A percentile compares a stretch with the other conserved stretches of the same genome.
Evolutionary conservation across 2,797 vertebrate species (phyloP).

Genomic region (Gastrophryne carolinensis): DNA sequence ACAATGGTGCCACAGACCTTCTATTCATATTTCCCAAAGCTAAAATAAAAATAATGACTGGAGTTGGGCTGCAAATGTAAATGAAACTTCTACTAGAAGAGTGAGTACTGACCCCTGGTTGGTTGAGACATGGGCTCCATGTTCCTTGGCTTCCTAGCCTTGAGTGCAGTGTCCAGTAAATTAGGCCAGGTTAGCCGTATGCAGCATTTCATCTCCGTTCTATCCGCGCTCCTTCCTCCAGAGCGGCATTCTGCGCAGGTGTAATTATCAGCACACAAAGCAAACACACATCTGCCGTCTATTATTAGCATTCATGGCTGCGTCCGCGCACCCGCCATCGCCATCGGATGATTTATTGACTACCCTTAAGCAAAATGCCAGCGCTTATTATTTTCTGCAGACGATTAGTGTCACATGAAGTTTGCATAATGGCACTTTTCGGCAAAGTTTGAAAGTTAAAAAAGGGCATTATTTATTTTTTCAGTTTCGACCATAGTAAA

Average conservation of each 20-base stretch:
- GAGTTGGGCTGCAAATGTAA: too few species aligned
- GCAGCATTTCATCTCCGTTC: too few species aligned
- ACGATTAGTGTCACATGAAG: constrained; percentile 41
- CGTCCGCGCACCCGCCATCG: not conserved
- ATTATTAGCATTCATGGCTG: constrained; percentile 46
- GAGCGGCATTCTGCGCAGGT: not conserved
- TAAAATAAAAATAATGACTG: too few species aligned
- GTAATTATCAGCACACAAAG: constrained; percentile 23
- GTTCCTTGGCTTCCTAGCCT: too few species aligned
- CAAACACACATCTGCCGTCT: constrained; percentile 5
- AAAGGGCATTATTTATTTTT: constrained; percentile 27
- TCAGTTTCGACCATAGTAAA: too few species aligned
- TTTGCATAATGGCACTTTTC: constrained; percentile 24
- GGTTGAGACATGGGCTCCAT: too few species aligned
- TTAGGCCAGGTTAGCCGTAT: not conserved
- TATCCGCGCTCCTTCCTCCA: not conserved
- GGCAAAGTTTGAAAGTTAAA: constrained; percentile 45
- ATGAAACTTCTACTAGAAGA: too few species aligned
- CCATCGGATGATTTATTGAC: constrained; percentile 44
- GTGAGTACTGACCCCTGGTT: too few species aligned
- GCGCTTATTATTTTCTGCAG: constrained; percentile 35
- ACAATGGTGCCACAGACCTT: too few species aligned
- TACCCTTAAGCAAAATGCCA: constrained; percentile 51
- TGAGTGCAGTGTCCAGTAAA: too few species aligned
- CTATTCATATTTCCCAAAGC: too few species aligned